phyloP scores from a whole-genome alignment of 2,888 invertebrate species.

The Andrena trimmerana region DNA sequence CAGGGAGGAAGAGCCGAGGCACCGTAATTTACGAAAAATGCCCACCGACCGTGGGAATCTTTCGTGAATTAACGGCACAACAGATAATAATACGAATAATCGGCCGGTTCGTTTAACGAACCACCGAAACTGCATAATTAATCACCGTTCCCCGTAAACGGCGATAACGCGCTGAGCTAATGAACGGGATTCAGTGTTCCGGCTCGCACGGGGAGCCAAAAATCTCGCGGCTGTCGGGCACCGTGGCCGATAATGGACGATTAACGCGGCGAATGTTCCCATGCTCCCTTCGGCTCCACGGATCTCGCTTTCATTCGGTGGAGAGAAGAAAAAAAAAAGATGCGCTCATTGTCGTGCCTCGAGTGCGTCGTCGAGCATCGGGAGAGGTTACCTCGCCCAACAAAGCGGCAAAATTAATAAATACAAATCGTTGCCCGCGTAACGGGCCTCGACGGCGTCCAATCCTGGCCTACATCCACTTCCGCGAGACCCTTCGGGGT shows the following conservation, averaged over 20 bases:
- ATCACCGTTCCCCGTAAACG: conserved; percentile 21
- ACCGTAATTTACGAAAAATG: conserved; percentile 7
- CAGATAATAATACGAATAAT: not conserved
- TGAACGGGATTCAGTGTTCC: not conserved
- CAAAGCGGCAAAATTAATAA: conserved; percentile 35
- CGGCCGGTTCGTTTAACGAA: conserved; percentile 13
- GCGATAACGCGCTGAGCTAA: not conserved
- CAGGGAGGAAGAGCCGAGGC: not conserved
- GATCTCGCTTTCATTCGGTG: not conserved
- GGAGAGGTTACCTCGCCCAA: not conserved
- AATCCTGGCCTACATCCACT: conserved; percentile 33
- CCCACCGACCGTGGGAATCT: conserved; percentile 17
- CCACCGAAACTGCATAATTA: conserved; percentile 36
- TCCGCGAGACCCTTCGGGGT: conserved; percentile 18
- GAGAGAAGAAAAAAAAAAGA: not conserved
- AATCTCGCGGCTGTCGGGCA: not conserved
- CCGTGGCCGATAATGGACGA: not conserved
- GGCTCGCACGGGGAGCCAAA: not conserved
- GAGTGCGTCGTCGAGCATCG: conserved; percentile 24
- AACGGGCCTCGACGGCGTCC: conserved; percentile 20
- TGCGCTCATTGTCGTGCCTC: conserved; percentile 9
- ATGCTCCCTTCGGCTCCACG: not conserved
- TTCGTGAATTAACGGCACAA: conserved; percentile 21
- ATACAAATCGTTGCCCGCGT: conserved; percentile 1
- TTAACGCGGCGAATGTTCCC: conserved; percentile 13